Percentiles rank a stretch among this genome's conserved stretches.
These are phyloP conservation scores for Salarias fasciatus DNA, from an alignment of 2,797 vertebrate species.

Conservation along the genomic window DNA sequence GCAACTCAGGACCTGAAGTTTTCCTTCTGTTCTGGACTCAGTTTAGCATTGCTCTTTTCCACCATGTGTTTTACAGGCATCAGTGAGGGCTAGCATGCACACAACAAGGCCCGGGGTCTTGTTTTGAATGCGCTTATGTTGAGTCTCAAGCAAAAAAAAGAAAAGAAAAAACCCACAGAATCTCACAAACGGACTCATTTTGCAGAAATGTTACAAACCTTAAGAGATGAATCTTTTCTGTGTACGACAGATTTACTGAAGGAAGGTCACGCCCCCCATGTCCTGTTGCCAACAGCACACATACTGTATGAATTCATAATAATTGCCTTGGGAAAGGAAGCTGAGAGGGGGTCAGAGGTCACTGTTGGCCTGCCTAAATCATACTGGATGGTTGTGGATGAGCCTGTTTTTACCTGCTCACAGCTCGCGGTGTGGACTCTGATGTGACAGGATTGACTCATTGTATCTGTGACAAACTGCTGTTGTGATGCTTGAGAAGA, in stretches of 20 bases:
- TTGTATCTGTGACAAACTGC: conserved; percentile 4
- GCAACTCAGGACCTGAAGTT: conserved; percentile 53
- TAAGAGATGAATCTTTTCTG: conserved; percentile 16
- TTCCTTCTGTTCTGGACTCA: not conserved
- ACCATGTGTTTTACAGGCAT: too few relatives aligned
- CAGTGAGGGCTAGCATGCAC: conserved; percentile 24
- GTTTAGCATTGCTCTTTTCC: conserved; percentile 12
- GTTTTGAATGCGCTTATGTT: conserved; percentile 5
- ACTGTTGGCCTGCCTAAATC: conserved; percentile 24
- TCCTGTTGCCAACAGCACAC: conserved; percentile 34
- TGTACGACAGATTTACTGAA: conserved; percentile 16
- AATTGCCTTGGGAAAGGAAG: conserved; percentile 43
- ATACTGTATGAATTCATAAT: conserved; percentile 18
- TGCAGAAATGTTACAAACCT: not conserved
- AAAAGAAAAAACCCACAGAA: too few relatives aligned
- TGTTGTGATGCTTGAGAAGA: conserved; percentile 9
- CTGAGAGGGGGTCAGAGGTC: not conserved
- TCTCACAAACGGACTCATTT: not conserved
- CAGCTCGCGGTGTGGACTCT: conserved; percentile 18
- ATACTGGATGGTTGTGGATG: conserved; percentile 1
- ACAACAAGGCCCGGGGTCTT: conserved; percentile 12
- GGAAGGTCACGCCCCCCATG: conserved; percentile 22
- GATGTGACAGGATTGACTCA: conserved; percentile 1
- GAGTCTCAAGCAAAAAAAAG: conserved; percentile 8
- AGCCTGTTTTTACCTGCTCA: conserved; percentile 34